phyloP scores from a whole-genome alignment of 2,888 invertebrate species.

The Atethmia centrago region DNA sequence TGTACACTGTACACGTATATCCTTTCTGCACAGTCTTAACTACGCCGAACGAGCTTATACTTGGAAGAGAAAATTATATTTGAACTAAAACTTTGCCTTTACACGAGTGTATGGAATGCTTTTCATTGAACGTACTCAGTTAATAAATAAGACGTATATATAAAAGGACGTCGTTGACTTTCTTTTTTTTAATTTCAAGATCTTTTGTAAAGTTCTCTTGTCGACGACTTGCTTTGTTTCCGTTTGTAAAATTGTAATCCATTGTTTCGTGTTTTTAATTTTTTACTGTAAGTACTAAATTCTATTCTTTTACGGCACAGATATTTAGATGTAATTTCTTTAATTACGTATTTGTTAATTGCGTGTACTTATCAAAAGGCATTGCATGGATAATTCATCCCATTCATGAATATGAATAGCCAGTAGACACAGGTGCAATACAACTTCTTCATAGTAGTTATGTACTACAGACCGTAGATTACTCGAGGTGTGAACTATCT shows the following conservation, averaged over 20 bases:
- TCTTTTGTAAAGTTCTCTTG: conserved; percentile 50
- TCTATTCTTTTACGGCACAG: not conserved
- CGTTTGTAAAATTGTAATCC: conserved; percentile 48
- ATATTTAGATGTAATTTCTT: conserved; percentile 1
- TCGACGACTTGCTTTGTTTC: conserved; percentile 52
- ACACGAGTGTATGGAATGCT: conserved; percentile 23
- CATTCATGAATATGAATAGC: conserved; percentile 63
- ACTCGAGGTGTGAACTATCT: conserved; percentile 66
- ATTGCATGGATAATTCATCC: conserved; percentile 54
- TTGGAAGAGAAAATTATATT: conserved; percentile 43
- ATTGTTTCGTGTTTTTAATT: conserved; percentile 47
- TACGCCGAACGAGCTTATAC: conserved; percentile 31
- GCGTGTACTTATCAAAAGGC: conserved; percentile 25
- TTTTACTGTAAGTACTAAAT: conserved; percentile 20
- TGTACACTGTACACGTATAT: conserved; percentile 46
- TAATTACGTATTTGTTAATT: not conserved
- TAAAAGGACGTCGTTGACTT: conserved; percentile 40
- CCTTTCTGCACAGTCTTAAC: conserved; percentile 31
- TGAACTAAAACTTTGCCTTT: conserved; percentile 38
- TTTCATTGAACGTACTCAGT: conserved; percentile 35
- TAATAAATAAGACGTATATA: conserved; percentile 41
- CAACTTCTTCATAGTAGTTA: conserved; percentile 57
- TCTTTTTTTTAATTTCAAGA: conserved; percentile 33
- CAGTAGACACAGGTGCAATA: conserved; percentile 65
- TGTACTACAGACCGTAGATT: conserved; percentile 54